Percentiles rank a stretch among this genome's conserved stretches.
Evolutionary conservation across 2,797 vertebrate genomes (phyloP).

Genomic region (Leptatherina wallacei): DNA sequence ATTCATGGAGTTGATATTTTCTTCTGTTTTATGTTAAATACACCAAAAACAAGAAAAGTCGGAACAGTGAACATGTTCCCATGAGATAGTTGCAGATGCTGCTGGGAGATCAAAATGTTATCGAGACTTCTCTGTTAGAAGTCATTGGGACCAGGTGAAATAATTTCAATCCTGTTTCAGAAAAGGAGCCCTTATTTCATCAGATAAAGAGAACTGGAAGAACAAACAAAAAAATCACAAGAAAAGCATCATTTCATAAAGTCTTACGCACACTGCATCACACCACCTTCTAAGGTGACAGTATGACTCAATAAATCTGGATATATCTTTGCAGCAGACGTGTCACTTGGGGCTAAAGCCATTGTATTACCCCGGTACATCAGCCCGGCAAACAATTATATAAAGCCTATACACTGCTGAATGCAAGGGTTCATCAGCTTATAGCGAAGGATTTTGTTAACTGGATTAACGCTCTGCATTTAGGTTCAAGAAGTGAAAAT

Average conservation of each 20-base stretch:
- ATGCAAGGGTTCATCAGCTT: conserved; percentile 69
- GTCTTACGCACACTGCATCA: background rate
- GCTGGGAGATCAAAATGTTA: background rate
- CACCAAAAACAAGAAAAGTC: background rate
- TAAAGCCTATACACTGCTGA: conserved; percentile 68
- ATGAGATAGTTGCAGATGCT: background rate
- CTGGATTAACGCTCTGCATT: conserved; percentile 86
- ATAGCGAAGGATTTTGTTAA: conserved; percentile 80
- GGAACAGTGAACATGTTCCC: background rate
- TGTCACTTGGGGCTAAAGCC: conserved; percentile 39
- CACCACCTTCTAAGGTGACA: background rate
- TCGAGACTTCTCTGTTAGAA: background rate
- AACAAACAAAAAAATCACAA: background rate
- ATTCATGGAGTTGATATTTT: background rate
- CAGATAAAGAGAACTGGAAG: background rate
- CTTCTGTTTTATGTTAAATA: background rate
- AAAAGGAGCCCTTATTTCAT: background rate
- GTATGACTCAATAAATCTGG: conserved; percentile 4
- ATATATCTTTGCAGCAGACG: background rate
- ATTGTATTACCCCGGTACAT: conserved; percentile 4
- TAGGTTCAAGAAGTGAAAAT: conserved; percentile 82
- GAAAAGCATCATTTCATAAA: background rate
- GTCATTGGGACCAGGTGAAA: background rate
- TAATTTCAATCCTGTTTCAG: background rate
- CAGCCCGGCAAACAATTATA: conserved; percentile 68